Base-by-base conservation (phyloP, 30 jellyfish, hydroid and myxozoan species). In the Calvadosia cruxmelitensis region DNA sequence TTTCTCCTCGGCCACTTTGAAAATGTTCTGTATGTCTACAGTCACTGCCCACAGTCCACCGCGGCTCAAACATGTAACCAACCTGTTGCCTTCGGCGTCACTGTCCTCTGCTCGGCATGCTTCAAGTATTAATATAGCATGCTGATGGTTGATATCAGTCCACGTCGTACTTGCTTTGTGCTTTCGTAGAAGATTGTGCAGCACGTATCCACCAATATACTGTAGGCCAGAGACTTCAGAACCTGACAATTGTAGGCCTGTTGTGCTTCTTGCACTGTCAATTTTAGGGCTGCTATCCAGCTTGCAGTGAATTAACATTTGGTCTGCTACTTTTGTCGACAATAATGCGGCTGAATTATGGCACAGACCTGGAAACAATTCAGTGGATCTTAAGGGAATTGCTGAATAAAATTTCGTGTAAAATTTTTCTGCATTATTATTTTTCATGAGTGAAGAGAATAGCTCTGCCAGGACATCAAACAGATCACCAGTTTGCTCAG, bases 1-100 rank as follows among this genome's bases (percentile, higher is more conserved):
- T 49, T 69, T 35, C 72, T 49, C 72, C 72, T 69, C 78, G 28
- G 27, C 48, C 72, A 27, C 48, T 63, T 63, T n/a, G n/a, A n/a
- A n/a, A n/a, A n/a, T n/a, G n/a, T n/a, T n/a, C n/a, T n/a, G n/a
- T n/a, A n/a, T n/a, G n/a, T n/a, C n/a, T n/a, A n/a, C n/a, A n/a
- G n/a, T n/a, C n/a, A n/a, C n/a, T n/a, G n/a, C n/a, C n/a, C n/a
- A n/a, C n/a, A n/a, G n/a, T n/a, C n/a, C n/a, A n/a, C n/a, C n/a
- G n/a, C n/a, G n/a, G 72, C 31, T 63, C 28, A 15, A n/a, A 29
- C 72, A 63, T 63, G 72, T 31, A 25, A 63, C 72, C 25, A 63
- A 31, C 50, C 72, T 42, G 72, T 63, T 63, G 72, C 31, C 72
- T 63, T 42, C 25, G 3, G 42, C 30, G 42, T 63, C 72, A 20